Conservation (phyloP, 2,113 vertebrate genomes). For the Plecturocebus donacophilus region DNA sequence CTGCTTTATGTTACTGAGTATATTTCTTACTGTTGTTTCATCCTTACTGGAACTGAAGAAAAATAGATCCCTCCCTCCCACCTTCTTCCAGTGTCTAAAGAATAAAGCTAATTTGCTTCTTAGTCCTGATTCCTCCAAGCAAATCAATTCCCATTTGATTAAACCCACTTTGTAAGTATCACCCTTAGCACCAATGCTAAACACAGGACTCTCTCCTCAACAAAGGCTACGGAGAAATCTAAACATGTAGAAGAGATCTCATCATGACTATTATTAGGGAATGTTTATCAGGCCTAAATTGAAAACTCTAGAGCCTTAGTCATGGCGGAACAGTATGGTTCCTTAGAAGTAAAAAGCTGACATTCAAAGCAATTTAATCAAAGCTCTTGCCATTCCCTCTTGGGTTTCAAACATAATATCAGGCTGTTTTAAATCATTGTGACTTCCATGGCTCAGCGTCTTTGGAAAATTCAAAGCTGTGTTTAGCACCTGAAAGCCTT, state of each 20-base stretch:
- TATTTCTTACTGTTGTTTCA: slow-evolving; percentile 31
- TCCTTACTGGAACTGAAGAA: neutral
- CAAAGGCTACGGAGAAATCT: neutral
- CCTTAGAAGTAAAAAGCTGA: slow-evolving; percentile 39
- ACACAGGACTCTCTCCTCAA: neutral
- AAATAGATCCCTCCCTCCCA: neutral
- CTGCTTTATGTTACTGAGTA: neutral
- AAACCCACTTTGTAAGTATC: slow-evolving; percentile 32
- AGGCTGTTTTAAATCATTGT: slow-evolving; percentile 43
- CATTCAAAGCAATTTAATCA: slow-evolving; percentile 58
- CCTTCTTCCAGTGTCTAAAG: neutral
- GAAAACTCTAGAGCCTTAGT: neutral
- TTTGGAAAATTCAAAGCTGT: slow-evolving; percentile 50
- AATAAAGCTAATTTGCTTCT: slow-evolving; percentile 53
- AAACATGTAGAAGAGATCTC: neutral
- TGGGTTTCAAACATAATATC: slow-evolving; percentile 22
- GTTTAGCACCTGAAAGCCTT: slow-evolving; percentile 48
- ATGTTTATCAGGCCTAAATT: slow-evolving; percentile 50
- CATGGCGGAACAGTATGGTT: neutral
- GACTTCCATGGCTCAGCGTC: neutral
- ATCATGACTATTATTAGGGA: neutral
- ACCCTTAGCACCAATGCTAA: neutral
- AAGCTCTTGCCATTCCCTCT: slow-evolving; percentile 21
- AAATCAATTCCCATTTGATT: slow-evolving; percentile 64
- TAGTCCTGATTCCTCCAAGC: slow-evolving; percentile 26